phyloP scores from a whole-genome alignment of 2,113 vertebrate species.

The Seriola dumerili region DNA sequence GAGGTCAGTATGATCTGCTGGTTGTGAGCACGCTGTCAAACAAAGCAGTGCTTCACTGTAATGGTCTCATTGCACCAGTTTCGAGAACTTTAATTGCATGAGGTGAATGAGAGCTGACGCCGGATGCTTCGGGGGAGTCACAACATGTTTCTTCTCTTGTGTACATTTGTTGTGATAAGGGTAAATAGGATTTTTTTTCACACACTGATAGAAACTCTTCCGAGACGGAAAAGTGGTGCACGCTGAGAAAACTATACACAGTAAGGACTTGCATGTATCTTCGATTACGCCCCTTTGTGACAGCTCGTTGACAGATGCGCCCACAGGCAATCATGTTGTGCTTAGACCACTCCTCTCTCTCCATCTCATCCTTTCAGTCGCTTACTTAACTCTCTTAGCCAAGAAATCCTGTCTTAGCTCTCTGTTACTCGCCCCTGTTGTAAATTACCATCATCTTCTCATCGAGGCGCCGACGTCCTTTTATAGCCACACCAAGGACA shows the following conservation, averaged over 20 bases:
- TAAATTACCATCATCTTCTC: constrained; percentile 69
- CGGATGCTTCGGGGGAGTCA: constrained; percentile 8
- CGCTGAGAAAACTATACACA: constrained; percentile 27
- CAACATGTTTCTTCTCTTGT: constrained; percentile 50
- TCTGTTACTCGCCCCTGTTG: constrained; percentile 44
- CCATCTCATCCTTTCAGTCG: constrained; percentile 38
- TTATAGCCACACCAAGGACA: constrained; percentile 81
- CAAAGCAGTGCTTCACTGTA: constrained; percentile 47
- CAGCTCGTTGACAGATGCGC: constrained; percentile 58
- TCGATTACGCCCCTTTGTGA: constrained; percentile 52
- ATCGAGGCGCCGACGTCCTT: constrained; percentile 69
- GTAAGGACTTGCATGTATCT: constrained; percentile 43
- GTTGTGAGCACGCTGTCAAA: constrained; percentile 61
- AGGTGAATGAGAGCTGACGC: constrained; percentile 36
- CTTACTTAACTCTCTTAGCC: constrained; percentile 31
- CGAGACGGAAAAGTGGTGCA: constrained; percentile 12
- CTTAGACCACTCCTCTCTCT: constrained; percentile 44
- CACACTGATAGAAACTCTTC: constrained; percentile 29
- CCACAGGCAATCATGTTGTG: constrained; percentile 20
- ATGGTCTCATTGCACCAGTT: constrained; percentile 38
- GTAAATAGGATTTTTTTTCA: constrained; percentile 33
- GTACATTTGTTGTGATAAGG: constrained; percentile 47
- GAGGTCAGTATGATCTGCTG: constrained; percentile 40
- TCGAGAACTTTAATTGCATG: constrained; percentile 21
- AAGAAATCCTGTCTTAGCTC: constrained; percentile 52